These are phyloP conservation scores for Anser brachyrhynchus DNA, from an alignment of 2,113 vertebrate species.

Conservation along the genomic window DNA sequence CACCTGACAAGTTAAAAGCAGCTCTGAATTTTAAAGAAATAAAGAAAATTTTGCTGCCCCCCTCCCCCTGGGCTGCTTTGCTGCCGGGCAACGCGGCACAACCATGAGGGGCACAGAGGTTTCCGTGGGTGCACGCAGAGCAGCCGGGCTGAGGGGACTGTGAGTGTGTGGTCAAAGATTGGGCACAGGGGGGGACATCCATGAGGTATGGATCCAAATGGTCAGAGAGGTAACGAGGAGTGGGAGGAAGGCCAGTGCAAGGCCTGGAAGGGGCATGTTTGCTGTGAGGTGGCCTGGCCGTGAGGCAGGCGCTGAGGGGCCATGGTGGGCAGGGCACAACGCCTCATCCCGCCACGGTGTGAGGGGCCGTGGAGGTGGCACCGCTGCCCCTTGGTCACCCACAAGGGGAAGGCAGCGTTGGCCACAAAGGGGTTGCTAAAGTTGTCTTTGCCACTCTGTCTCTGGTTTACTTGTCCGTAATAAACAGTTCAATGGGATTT, in stretches of 20 bases:
- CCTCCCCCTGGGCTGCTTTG: too few relatives aligned
- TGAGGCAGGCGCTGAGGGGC: too few relatives aligned
- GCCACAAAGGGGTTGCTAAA: accelerated
- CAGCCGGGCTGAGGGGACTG: neutral
- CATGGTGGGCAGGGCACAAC: neutral
- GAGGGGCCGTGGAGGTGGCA: neutral
- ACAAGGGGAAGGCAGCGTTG: accelerated
- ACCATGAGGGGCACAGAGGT: too few relatives aligned
- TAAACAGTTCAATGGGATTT: neutral
- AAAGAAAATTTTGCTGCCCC: too few relatives aligned
- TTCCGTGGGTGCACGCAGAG: neutral
- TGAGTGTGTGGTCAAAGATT: too few relatives aligned
- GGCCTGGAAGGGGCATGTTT: neutral
- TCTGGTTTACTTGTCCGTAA: accelerated
- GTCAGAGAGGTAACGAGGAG: neutral
- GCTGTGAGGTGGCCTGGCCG: neutral
- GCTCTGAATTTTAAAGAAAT: too few relatives aligned
- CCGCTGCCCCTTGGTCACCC: neutral
- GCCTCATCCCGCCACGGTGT: neutral
- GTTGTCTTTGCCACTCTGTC: neutral
- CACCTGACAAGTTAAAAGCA: neutral
- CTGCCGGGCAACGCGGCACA: neutral
- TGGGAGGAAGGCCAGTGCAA: too few relatives aligned
- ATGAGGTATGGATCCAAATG: neutral
- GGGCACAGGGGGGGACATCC: too few relatives aligned